Evolutionary conservation across 2,113 vertebrate genomes (phyloP).

Genomic region (Polyodon spathula): DNA sequence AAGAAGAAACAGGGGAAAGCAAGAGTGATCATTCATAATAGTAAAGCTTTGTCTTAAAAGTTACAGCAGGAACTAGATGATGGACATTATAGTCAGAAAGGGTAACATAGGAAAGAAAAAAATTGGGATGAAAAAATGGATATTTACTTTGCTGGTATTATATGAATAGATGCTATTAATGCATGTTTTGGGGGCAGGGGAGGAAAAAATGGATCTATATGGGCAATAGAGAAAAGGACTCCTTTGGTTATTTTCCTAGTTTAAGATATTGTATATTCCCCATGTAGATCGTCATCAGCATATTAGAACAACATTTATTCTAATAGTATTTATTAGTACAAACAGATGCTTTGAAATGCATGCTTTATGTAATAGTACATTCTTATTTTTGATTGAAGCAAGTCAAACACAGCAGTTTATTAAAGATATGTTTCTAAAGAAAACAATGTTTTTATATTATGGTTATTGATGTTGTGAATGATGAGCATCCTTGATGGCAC

Average conservation of each 20-base stretch:
- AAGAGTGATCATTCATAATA: background rate
- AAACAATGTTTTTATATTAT: background rate
- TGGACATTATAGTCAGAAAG: background rate
- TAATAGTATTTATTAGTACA: background rate
- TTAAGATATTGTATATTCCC: conserved; percentile 1
- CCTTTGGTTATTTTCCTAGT: background rate
- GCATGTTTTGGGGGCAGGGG: background rate
- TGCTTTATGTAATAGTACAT: background rate
- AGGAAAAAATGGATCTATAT: background rate
- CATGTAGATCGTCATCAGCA: background rate
- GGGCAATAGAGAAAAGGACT: background rate
- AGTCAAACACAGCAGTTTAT: background rate
- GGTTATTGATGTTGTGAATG: conserved; percentile 54
- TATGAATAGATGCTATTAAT: background rate
- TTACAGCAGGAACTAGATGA: background rate
- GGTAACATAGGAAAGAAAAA: background rate
- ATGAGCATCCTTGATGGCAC: conserved; percentile 56
- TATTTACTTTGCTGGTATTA: background rate
- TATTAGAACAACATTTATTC: background rate
- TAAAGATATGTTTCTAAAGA: background rate
- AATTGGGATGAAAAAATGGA: conserved; percentile 1
- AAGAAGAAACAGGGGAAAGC: too few species aligned
- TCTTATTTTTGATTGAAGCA: background rate
- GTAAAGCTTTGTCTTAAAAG: too few species aligned
- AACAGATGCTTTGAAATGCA: background rate